Base-by-base conservation (phyloP, 2,113 vertebrate genomes). In the cat (Felis catus) region DNA sequence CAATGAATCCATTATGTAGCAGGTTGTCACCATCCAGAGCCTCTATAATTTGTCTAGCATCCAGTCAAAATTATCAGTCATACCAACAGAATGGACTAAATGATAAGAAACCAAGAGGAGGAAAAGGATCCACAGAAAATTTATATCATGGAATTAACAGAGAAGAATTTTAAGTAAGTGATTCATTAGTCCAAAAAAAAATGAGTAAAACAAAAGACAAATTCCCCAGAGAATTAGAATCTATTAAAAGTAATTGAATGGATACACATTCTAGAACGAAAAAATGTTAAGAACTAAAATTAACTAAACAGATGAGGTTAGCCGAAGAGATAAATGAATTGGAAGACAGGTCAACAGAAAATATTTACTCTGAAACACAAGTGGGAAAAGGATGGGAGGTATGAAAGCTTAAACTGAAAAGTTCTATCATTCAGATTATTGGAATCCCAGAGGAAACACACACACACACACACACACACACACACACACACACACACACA, bases 221-320 rank as follows among this genome's bases (percentile, higher is more conserved):
- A 81, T 92, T 83, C n/a, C n/a, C 25, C 45, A 73, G 48, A 85
- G 27, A 95, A 95, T 63, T 73, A 97, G 36, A 80, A 63, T 31
- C 63, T 89, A 84, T 83, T 91, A 68, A 82, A 95, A 91, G 29
- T 27, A 71, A 78, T 0, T 23, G 14, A 66, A 73, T 63, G 25
- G 53, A 58, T 39, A 53, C 53, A 51, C 39, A 66, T 78, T 71
- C 55, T 85, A 91, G 45, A 87, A 74, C 61, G 53, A 21, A 83
- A 83, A 83, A 83, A 68, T 73, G n/a, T 2, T 2, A 88, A 66
- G 55, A 89, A 68, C 7, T 74, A 19, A 91, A 74, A 86, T 53
- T 53, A 66, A 71, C 14, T 66, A 41, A 55, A 18, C 21, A 51
- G 53, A 71, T 78, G 58, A 16, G 31, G 36, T 90, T 80, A 94